These are phyloP conservation scores for Periplaneta americana DNA, from an alignment of 1,140 invertebrate genomes.

Conservation along the genomic window DNA sequence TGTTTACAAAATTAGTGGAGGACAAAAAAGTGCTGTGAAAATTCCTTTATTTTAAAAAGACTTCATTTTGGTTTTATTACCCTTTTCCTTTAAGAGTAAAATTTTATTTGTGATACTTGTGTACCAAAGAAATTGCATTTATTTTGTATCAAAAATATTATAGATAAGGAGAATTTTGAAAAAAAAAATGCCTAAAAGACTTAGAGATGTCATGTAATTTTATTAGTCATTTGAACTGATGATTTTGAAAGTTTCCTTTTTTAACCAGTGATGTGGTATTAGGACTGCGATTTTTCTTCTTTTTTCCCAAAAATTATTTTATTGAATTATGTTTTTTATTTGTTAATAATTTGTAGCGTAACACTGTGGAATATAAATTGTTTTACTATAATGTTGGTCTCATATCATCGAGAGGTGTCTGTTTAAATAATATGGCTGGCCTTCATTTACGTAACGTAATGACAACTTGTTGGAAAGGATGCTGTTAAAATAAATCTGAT, in stretches of 20 bases:
- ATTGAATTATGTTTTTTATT: neutral
- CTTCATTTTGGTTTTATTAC: neutral
- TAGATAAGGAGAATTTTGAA: neutral
- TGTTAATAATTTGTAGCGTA: neutral
- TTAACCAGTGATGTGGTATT: neutral
- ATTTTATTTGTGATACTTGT: conserved; percentile 11
- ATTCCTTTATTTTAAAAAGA: neutral
- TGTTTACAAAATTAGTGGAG: neutral
- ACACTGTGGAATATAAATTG: neutral
- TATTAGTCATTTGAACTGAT: neutral
- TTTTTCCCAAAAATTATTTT: neutral
- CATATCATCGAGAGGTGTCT: neutral
- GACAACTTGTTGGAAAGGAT: neutral
- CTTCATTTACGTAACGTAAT: neutral
- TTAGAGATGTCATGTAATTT: neutral
- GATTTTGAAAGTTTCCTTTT: neutral
- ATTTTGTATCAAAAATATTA: conserved; percentile 1
- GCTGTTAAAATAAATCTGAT: neutral
- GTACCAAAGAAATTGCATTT: conserved; percentile 17
- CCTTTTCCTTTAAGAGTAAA: neutral
- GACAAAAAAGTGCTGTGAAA: neutral
- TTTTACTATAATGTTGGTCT: neutral
- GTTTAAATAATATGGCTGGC: neutral
- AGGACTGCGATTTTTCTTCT: neutral
- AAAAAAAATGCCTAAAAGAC: neutral